These are phyloP conservation scores for Masnerella sp. DNA, from an alignment of 2,888 invertebrate genomes.

Conservation along the genomic window DNA sequence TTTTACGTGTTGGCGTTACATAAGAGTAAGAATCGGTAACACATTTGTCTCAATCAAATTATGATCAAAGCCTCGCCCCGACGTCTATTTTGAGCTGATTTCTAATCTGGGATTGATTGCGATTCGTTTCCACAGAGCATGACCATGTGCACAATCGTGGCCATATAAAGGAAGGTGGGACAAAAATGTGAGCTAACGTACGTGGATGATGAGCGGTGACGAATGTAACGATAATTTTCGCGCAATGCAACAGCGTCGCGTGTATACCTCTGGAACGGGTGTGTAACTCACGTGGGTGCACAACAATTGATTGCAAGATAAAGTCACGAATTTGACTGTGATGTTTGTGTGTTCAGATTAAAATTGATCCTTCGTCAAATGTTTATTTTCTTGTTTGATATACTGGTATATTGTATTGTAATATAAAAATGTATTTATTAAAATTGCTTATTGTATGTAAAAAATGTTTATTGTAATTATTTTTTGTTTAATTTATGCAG, in stretches of 20 bases:
- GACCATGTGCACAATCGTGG: conserved; percentile 1
- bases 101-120: conserved; percentile 24
- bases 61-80: neutral
- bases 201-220: conserved; percentile 27
- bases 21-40: no score
- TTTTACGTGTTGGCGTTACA: neutral
- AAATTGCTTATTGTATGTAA: no score
- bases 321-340: conserved; percentile 5
- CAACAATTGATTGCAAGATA: conserved; percentile 34
- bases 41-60: conserved; percentile 11
- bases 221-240: conserved; percentile 35
- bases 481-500: no score
- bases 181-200: conserved; percentile 10
- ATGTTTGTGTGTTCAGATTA: conserved; percentile 32
- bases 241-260: conserved; percentile 12
- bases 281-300: conserved; percentile 33
- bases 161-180: conserved; percentile 22
- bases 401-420: no score
- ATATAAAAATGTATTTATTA: no score
- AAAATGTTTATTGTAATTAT: no score
- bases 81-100: conserved; percentile 13
- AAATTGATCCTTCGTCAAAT: conserved; percentile 17
- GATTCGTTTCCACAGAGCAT: conserved; percentile 7
- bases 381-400: no score
- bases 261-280: conserved; percentile 13